A percentile compares a stretch with the other conserved stretches of the same genome.
phyloP scores from a whole-genome alignment of 2,888 invertebrate genomes.

The Agrochola macilenta region DNA sequence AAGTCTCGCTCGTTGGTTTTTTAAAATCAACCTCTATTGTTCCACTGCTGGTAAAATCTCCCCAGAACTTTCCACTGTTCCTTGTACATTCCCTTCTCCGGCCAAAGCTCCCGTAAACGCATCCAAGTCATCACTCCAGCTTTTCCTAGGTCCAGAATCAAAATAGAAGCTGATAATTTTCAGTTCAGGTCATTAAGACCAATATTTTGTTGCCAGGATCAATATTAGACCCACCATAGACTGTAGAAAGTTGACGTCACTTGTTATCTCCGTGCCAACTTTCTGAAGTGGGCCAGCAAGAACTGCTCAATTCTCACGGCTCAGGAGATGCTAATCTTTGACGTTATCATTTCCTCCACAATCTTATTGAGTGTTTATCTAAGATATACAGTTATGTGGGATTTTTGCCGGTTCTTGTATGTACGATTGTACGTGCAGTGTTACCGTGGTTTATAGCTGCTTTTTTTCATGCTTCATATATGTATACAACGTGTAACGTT shows the following conservation, averaged over 20 bases:
- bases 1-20: too few species aligned
- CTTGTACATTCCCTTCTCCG: too few species aligned
- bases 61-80: too few species aligned
- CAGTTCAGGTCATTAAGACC: background rate
- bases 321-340: constrained; percentile 62
- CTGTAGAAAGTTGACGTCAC: constrained; percentile 34
- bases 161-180: too few species aligned
- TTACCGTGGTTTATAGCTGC: background rate
- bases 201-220: background rate
- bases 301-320: constrained; percentile 60
- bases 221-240: background rate
- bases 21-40: too few species aligned
- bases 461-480: background rate
- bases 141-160: too few species aligned
- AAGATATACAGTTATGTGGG: constrained; percentile 52
- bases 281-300: constrained; percentile 38
- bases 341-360: constrained; percentile 52
- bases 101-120: too few species aligned
- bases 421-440: background rate
- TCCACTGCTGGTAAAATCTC: too few species aligned
- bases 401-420: constrained; percentile 51
- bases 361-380: constrained; percentile 62
- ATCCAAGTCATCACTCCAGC: too few species aligned
- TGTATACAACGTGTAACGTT: too few species aligned
- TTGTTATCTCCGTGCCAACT: constrained; percentile 37